Evolutionary conservation across 2,113 vertebrate species (phyloP), one percentile per base, ranked within the genome.

Genomic region (Empidonax alnorum): DNA sequence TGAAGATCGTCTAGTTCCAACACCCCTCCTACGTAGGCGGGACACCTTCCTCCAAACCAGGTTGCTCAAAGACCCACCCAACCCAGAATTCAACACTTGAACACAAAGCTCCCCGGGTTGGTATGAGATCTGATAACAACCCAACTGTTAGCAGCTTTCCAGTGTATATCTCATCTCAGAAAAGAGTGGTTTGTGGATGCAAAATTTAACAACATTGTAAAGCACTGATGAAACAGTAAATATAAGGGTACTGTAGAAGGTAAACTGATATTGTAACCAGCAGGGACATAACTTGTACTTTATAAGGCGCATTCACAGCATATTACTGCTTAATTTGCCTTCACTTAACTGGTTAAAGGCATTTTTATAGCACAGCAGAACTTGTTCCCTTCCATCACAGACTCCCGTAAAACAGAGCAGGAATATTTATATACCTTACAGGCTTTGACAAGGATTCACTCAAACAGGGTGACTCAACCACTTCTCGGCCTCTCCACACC

Each of bases 351-450:
- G 31, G 37, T 62, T 37, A 82, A 84, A 91, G 18, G 14, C 16
- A 77, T 72, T 82, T 85, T 44, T 33, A 46, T 63, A 84, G 20
- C 18, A 44, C 8, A 58, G 41, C 14, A 89, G 62, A 87, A 69
- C 55, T 89, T 6, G 5, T 28, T 91, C 30, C 12, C 47, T 73
- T 84, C 53, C 35, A 65, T 31, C 27, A 33, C 35, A 74, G 35
- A 76, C 89, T 95, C 62, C 62, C 87, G 28, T 69, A 95, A 92
- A 95, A 87, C 21, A 84, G 71, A 56, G 62, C 25, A 27, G 24
- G 27, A 22, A 50, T 50, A 67, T 37, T 58, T 87, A 52, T 5
- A 28, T 27, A 79, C 6, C 42, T 84, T 49, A 28, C 37, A 66
- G 23, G 16, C 42, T 61, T 24, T 56, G 46, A 39, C 8, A 84